phyloP scores from a whole-genome alignment of 2,888 invertebrate genomes.

The Minunthozetes semirufus region DNA sequence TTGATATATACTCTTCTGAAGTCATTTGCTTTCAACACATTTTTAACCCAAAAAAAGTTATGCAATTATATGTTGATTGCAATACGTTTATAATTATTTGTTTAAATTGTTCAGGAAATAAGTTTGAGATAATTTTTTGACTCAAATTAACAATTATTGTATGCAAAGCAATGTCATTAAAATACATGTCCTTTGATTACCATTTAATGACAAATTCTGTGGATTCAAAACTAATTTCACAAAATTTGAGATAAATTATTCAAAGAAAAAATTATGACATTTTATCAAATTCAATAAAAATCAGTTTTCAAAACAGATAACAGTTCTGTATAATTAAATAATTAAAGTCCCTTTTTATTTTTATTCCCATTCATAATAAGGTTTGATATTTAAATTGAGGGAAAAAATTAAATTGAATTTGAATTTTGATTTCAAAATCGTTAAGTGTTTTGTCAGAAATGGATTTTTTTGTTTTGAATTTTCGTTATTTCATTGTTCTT shows the following conservation, averaged over 20 bases:
- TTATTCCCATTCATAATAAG: too few species aligned
- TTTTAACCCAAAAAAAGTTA: too few species aligned
- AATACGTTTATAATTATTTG: background rate
- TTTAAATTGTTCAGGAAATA: slow-evolving; percentile 7
- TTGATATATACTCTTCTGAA: too few species aligned
- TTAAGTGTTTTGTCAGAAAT: too few species aligned
- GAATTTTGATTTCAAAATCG: too few species aligned
- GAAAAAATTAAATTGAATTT: too few species aligned
- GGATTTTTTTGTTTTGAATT: too few species aligned
- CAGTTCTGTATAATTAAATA: slow-evolving; percentile 5
- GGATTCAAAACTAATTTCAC: background rate
- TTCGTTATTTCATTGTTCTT: background rate
- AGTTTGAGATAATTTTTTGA: background rate
- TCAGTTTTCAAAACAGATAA: background rate
- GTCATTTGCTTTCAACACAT: too few species aligned
- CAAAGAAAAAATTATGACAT: background rate
- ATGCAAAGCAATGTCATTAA: background rate
- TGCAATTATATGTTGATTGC: background rate
- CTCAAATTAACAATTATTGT: background rate
- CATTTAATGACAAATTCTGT: background rate
- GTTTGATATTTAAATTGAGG: too few species aligned
- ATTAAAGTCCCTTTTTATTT: background rate
- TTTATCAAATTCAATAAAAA: background rate
- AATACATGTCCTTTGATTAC: too few species aligned
- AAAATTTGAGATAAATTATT: background rate